A percentile compares a stretch with the other conserved stretches of the same genome.
Conservation (phyloP, 2,113 vertebrate species). For the Pelodiscus sinensis region DNA sequence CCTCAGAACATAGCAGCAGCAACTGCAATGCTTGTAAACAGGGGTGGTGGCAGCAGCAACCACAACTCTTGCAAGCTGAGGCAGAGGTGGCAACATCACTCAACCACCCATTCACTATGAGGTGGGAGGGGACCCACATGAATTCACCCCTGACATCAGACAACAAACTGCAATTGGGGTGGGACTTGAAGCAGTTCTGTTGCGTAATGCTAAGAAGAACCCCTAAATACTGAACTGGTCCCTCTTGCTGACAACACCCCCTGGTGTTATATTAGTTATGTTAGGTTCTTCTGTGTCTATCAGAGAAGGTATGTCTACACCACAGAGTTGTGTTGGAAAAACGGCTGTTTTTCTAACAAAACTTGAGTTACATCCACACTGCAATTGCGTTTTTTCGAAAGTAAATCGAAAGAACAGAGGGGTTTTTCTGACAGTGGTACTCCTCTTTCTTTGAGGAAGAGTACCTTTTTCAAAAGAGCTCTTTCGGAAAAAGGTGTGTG, state of each 20-base stretch:
- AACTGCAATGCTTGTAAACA: too few species aligned
- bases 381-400: too few species aligned
- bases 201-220: background rate
- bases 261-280: background rate
- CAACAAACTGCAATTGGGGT: background rate
- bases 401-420: too few species aligned
- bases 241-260: background rate
- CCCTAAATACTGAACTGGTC: background rate
- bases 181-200: background rate
- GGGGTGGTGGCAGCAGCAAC: background rate
- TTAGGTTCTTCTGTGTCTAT: background rate
- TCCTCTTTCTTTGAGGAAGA: too few species aligned
- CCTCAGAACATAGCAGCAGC: background rate
- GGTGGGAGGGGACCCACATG: too few species aligned
- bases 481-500: too few species aligned
- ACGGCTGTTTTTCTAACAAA: too few species aligned
- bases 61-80: background rate
- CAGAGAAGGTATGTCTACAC: background rate
- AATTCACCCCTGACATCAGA: background rate
- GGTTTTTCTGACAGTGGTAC: too few species aligned
- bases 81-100: background rate
- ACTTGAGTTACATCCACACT: too few species aligned
- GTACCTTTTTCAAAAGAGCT: too few species aligned
- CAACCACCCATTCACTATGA: background rate
- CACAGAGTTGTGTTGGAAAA: too few species aligned